These are phyloP conservation scores for Hippoglossus hippoglossus DNA, from an alignment of 2,797 vertebrate species.

Conservation along the genomic window DNA sequence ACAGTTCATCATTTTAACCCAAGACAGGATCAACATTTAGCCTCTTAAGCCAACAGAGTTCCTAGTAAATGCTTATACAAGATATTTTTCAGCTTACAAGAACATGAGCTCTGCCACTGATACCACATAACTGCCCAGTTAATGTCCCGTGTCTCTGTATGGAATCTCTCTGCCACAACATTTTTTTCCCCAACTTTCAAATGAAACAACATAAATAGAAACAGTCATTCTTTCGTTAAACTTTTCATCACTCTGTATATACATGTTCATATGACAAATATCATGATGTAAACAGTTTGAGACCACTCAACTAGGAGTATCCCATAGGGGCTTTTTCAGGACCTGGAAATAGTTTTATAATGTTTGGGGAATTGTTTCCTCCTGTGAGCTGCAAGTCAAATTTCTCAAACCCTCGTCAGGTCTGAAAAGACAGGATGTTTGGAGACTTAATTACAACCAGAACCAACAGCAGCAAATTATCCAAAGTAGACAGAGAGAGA, in stretches of 20 bases:
- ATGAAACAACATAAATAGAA: background rate
- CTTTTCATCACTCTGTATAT: conserved; percentile 4
- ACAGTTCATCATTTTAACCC: background rate
- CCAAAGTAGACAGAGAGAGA: background rate
- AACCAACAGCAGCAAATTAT: conserved; percentile 33
- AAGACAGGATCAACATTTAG: background rate
- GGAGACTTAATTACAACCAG: conserved; percentile 24
- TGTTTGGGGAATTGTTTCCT: conserved; percentile 15
- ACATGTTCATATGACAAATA: background rate
- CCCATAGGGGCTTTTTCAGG: no score
- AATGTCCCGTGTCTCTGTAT: background rate
- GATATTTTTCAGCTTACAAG: background rate
- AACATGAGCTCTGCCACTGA: background rate
- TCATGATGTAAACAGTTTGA: background rate
- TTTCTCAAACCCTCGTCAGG: conserved; percentile 10
- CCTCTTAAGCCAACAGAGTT: background rate
- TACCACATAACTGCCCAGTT: background rate
- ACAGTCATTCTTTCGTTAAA: conserved; percentile 4
- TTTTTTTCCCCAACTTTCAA: background rate
- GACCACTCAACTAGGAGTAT: background rate
- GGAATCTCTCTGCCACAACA: background rate
- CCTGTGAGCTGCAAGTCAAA: conserved; percentile 13
- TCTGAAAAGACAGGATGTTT: conserved; percentile 31
- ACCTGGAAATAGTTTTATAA: background rate
- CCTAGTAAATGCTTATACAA: background rate